A percentile compares a stretch with the other conserved stretches of the same genome.
These are phyloP conservation scores for Epizoanthus ramosus DNA, from an alignment of 92 coral and sea anemone genomes.

Conservation along the genomic window DNA sequence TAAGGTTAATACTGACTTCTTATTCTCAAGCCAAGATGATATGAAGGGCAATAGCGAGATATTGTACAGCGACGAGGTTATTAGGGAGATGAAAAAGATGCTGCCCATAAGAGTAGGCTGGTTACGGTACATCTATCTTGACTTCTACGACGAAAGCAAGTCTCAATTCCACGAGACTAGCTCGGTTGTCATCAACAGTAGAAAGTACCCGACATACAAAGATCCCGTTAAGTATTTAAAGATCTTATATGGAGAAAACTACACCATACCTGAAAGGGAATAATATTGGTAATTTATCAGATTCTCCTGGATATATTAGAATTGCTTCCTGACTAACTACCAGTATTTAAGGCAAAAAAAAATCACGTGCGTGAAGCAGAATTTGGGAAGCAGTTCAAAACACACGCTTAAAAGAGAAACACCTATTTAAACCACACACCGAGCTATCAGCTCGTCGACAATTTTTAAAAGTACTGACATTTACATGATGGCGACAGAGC, in stretches of 20 bases:
- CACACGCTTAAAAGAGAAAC: no score
- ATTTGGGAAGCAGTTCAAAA: no score
- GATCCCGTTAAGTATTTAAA: slow-evolving; percentile 26
- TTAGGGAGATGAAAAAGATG: slow-evolving; percentile 22
- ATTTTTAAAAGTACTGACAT: no score
- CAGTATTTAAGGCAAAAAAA: no score
- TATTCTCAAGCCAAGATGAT: slow-evolving; percentile 23
- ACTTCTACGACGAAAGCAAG: slow-evolving; percentile 31
- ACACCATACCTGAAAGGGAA: slow-evolving; percentile 18
- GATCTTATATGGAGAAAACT: slow-evolving; percentile 35
- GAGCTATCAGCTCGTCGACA: no score
- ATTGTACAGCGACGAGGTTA: slow-evolving; percentile 26
- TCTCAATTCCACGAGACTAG: slow-evolving; percentile 1
- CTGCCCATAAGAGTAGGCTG: slow-evolving; percentile 24
- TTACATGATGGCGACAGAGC: no score
- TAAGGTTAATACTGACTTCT: neutral
- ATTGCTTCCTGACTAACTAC: no score
- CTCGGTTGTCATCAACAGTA: slow-evolving; percentile 16
- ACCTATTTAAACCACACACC: no score
- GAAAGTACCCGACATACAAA: slow-evolving; percentile 30
- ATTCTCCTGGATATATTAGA: no score
- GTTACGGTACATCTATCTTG: slow-evolving; percentile 24
- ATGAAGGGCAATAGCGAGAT: slow-evolving; percentile 24
- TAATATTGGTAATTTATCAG: neutral
- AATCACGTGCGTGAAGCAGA: no score